These are phyloP conservation scores for Melospiza georgiana DNA, from an alignment of 2,113 vertebrate genomes.

Conservation along the genomic window DNA sequence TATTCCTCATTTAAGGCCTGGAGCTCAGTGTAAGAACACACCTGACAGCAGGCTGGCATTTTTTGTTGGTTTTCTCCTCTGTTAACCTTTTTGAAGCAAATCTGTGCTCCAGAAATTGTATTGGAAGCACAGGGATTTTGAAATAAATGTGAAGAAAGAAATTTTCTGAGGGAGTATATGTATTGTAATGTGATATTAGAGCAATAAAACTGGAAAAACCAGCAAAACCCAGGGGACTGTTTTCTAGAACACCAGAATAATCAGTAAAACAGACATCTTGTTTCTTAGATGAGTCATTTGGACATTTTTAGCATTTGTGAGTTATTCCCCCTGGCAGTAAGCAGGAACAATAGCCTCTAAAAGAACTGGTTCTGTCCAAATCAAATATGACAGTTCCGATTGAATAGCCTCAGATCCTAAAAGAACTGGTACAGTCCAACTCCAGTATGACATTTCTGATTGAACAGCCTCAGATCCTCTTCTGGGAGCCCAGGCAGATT, in stretches of 20 bases:
- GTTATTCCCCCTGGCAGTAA: neutral
- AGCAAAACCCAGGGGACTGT: neutral
- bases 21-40: neutral
- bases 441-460: too few relatives aligned
- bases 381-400: neutral
- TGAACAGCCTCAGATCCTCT: neutral
- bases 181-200: neutral
- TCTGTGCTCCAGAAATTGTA: neutral
- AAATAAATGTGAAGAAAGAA: neutral
- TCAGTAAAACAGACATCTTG: neutral
- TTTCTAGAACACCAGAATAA: neutral
- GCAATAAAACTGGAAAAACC: neutral
- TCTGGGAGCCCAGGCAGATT: neutral
- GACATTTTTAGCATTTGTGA: neutral
- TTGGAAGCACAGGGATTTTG: neutral
- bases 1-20: neutral
- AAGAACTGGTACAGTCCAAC: too few relatives aligned
- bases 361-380: neutral
- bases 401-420: neutral
- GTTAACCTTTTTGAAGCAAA: neutral
- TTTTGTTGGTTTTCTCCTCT: neutral
- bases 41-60: neutral
- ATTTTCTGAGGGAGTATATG: neutral
- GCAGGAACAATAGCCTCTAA: neutral
- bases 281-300: neutral